phyloP scores from a whole-genome alignment of 2,797 vertebrate species.

The Lutjanus campechanus region DNA sequence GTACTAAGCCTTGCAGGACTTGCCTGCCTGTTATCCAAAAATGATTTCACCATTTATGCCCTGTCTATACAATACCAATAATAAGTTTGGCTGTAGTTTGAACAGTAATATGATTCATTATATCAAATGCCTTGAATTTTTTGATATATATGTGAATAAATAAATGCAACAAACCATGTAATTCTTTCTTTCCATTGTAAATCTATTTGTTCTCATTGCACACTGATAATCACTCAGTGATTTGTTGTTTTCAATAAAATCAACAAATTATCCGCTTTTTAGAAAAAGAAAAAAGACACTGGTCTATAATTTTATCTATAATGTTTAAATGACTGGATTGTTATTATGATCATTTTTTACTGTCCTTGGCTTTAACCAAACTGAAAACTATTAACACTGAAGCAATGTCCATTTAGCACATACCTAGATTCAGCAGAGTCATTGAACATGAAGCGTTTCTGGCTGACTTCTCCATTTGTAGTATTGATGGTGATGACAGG shows the following conservation, averaged over 20 bases:
- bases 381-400: background rate
- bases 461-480: constrained; percentile 67
- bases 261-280: background rate
- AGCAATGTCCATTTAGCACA: background rate
- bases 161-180: background rate
- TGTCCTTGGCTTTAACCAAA: background rate
- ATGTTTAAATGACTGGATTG: background rate
- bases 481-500: constrained; percentile 87
- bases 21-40: too few species aligned
- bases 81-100: too few species aligned
- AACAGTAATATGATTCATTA: background rate
- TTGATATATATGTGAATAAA: too few species aligned
- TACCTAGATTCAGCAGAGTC: constrained; percentile 63
- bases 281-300: background rate
- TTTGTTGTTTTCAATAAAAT: background rate
- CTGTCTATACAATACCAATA: too few species aligned
- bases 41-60: too few species aligned
- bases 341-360: background rate
- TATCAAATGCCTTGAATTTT: background rate
- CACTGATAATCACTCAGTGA: background rate
- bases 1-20: background rate
- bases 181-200: background rate
- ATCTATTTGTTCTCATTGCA: background rate
- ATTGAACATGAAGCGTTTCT: constrained; percentile 84
- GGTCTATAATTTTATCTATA: too few species aligned